phyloP scores from a whole-genome alignment of 2,113 vertebrate species.

The Poeciliopsis retropinna region DNA sequence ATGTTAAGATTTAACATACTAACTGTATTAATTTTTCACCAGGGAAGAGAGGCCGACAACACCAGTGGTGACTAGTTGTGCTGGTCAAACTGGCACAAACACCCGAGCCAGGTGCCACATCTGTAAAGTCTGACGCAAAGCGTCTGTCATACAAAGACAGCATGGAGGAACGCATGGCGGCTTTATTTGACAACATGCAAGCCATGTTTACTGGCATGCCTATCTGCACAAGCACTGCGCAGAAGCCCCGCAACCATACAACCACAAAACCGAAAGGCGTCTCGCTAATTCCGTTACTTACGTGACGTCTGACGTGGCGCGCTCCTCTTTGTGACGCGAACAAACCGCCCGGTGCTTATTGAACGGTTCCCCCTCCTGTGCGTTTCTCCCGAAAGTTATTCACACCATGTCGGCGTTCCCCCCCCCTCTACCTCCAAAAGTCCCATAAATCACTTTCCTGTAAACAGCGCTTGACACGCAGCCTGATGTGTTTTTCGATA shows the following conservation, averaged over 20 bases:
- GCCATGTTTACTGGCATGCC: conserved; percentile 69
- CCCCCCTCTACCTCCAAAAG: conserved; percentile 59
- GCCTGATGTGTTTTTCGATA: conserved; percentile 82
- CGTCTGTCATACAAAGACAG: conserved; percentile 50
- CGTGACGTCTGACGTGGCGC: conserved; percentile 13
- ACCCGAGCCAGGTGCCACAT: no score
- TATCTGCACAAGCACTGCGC: conserved; percentile 54
- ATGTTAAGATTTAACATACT: no score
- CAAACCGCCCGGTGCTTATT: conserved; percentile 52
- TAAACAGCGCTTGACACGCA: conserved; percentile 83
- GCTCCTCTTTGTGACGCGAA: conserved; percentile 11
- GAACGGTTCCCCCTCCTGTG: conserved; percentile 36
- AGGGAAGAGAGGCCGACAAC: conserved; percentile 42
- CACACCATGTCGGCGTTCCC: conserved; percentile 57
- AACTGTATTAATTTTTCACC: no score
- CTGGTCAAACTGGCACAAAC: neutral
- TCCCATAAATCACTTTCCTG: conserved; percentile 83
- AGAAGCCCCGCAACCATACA: conserved; percentile 40
- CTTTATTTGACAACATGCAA: conserved; percentile 71
- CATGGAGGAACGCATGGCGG: conserved; percentile 24
- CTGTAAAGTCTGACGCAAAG: conserved; percentile 52
- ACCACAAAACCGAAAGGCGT: neutral
- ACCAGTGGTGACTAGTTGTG: conserved; percentile 65
- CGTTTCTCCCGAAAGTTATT: conserved; percentile 52
- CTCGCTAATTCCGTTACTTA: conserved; percentile 28